Evolutionary conservation across 2,113 vertebrate species (phyloP), one percentile per base, ranked within the genome.

Genomic region (Jaculus jaculus): DNA sequence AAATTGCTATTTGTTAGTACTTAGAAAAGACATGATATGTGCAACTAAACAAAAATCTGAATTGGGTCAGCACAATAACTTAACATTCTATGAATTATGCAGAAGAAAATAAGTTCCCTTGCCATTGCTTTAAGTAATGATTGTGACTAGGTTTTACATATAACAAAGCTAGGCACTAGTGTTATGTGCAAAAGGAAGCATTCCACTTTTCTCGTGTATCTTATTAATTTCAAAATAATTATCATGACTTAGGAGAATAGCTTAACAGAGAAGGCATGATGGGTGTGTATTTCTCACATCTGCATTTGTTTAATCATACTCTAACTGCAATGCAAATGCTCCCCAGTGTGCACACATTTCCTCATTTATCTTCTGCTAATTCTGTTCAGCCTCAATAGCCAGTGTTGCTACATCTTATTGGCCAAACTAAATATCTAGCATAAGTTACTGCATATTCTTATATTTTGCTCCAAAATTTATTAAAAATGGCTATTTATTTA

Each of bases 1-100:
- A 89, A 90, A 39, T 91, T 95, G 61, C 7, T 34, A 21, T 78
- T 47, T 32, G 37, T 92, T 47, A n/a, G 37, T 92, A 51, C 34
- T 81, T 96, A 95, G 82, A 90, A 84, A 58, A 75, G 92, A 47
- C 54, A 93, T 13, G 47, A 24, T 54, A 30, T 92, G 17, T 79
- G 17, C 82, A 92, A 93, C 58, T 82, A 93, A 96, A 93, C 84
- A 90, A 96, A 92, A 26, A 80, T 91, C 26, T 95, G 47, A 88
- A 96, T 42, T 63, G 16, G 85, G 79, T 96, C 89, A 93, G 84
- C 75, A 23, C 23, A 84, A 87, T 80, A 85, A 84, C 90, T 60
- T 11, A 87, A 65, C 47, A 96, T 96, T 21, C 84, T 32, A 3
- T 80, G 93, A 92, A 89, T 78, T 2, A 21, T 82, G 6, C 17